Percentiles rank a stretch among this genome's conserved stretches.
phyloP scores from a whole-genome alignment of 2,888 invertebrate species.

The Adelognathus sp. region DNA sequence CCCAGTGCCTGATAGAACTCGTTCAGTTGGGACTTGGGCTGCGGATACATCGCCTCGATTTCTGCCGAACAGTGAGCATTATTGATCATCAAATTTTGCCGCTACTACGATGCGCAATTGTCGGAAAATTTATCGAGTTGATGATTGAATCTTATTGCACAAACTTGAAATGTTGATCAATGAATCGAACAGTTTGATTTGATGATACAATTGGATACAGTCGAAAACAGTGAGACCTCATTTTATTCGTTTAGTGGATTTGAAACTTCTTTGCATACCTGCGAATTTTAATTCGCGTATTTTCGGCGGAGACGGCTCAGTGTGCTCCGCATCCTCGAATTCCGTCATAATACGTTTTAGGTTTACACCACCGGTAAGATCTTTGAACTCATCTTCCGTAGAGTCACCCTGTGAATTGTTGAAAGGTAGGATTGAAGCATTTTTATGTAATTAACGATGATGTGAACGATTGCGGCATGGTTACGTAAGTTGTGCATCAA shows the following conservation, averaged over 20 bases:
- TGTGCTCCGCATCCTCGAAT: background rate
- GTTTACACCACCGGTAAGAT: background rate
- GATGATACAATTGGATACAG: too few relatives aligned
- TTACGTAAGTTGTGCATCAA: too few relatives aligned
- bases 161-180: too few relatives aligned
- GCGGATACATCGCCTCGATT: constrained; percentile 80
- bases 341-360: background rate
- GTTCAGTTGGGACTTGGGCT: constrained; percentile 82
- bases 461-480: too few relatives aligned
- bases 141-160: too few relatives aligned
- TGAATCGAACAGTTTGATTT: too few relatives aligned
- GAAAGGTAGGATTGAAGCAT: background rate
- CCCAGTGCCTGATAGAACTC: constrained; percentile 81
- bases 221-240: too few relatives aligned
- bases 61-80: constrained; percentile 45
- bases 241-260: too few relatives aligned
- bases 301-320: background rate
- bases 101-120: background rate
- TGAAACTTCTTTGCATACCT: constrained; percentile 1
- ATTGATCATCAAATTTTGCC: background rate
- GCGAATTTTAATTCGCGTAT: constrained; percentile 25
- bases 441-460: background rate
- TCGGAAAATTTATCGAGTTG: background rate
- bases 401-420: constrained; percentile 6
- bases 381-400: background rate